Conservation (phyloP, 2,888 invertebrate genomes). For the Cancer borealis region DNA sequence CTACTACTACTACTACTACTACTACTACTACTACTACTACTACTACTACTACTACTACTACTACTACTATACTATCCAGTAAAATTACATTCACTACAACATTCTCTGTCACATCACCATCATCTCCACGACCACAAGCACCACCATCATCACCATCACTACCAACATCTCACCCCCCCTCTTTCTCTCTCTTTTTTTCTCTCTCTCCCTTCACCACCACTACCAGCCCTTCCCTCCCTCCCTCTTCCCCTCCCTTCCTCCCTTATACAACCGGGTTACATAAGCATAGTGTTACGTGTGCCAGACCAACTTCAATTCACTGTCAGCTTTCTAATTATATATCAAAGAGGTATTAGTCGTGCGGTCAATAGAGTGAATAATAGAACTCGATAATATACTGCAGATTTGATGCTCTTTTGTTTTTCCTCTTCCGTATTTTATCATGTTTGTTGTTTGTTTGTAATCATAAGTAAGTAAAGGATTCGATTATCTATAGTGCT, state of each 20-base stretch:
- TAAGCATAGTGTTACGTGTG: not conserved
- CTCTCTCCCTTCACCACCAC: not conserved
- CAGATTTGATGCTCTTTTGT: too few relatives aligned
- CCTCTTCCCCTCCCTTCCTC: not conserved
- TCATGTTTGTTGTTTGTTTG: too few relatives aligned
- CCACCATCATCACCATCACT: not conserved
- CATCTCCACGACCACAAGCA: not conserved
- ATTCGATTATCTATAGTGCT: too few relatives aligned
- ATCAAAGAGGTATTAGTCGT: constrained; percentile 1
- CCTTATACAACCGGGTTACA: not conserved
- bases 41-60: not conserved
- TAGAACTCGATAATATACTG: too few relatives aligned
- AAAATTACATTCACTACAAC: not conserved
- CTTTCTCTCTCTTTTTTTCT: not conserved
- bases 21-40: not conserved
- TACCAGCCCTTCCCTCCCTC: not conserved
- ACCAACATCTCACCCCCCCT: not conserved
- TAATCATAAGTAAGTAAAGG: too few relatives aligned
- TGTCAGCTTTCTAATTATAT: constrained; percentile 1
- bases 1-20: too few relatives aligned
- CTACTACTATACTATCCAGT: not conserved
- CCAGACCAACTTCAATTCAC: not conserved
- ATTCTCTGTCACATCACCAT: not conserved
- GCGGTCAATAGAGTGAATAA: not conserved
- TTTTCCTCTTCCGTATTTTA: too few relatives aligned